phyloP scores from a whole-genome alignment of 2,888 invertebrate species.

The Pyrochroa serraticornis region DNA sequence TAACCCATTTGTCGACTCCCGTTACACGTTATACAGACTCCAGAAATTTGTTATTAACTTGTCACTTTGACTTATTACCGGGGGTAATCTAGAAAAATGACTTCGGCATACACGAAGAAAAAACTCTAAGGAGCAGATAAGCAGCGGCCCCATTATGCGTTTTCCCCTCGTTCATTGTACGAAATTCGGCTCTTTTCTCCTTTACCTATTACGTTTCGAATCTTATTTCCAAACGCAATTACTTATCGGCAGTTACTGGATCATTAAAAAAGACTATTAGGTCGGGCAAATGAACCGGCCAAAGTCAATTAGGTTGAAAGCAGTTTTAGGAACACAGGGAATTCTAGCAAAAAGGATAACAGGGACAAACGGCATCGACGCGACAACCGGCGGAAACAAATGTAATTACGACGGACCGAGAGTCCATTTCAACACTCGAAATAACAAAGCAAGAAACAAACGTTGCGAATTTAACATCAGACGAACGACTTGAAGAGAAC shows the following conservation, averaged over 20 bases:
- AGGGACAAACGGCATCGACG: background rate
- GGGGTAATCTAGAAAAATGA: constrained; percentile 20
- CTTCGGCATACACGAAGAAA: background rate
- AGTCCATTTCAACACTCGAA: no score
- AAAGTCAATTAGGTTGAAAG: background rate
- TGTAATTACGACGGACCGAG: background rate
- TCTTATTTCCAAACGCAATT: background rate
- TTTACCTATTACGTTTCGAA: background rate
- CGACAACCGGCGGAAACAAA: background rate
- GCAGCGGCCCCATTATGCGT: background rate
- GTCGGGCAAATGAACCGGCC: background rate
- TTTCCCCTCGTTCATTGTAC: background rate
- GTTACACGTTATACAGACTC: constrained; percentile 18
- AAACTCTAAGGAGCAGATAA: no score
- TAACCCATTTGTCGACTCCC: constrained; percentile 31
- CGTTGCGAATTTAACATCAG: no score
- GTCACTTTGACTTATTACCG: constrained; percentile 27
- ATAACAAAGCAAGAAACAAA: no score
- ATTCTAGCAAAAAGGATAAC: background rate
- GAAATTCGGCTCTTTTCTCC: background rate
- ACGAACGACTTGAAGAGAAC: no score
- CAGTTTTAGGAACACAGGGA: background rate
- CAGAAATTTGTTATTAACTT: constrained; percentile 27
- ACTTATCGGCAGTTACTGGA: background rate
- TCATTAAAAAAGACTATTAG: constrained; percentile 6